Evolutionary conservation across 2,888 invertebrate genomes (phyloP), one percentile per base, ranked within the genome.

Genomic region (Troides aeacus): DNA sequence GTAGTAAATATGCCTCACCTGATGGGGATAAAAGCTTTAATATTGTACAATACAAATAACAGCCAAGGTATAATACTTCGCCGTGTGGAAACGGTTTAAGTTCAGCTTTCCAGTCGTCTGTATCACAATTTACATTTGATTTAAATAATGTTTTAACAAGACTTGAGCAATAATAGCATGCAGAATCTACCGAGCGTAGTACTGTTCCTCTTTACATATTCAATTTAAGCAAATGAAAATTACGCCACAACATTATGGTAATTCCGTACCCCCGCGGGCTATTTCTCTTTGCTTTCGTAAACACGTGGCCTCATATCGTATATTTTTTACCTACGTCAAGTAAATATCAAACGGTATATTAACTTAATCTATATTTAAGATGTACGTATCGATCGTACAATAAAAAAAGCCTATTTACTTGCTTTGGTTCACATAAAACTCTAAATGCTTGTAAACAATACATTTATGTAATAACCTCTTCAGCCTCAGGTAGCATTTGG

Each of bases 171-270:
- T 57, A 62, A 62, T 23, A 68, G 46, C 67, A 56, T 18, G 62
- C 61, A 58, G 53, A 64, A 62, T n/a, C 62, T 46, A 46, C 57
- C 58, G 62, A 62, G 67, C 61, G 67, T 62, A 46, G 23, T 56
- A 56, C 62, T 46, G 62, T 62, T 46, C 36, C 62, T 68, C 57
- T 62, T 62, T 68, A 68, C 67, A 68, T 68, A 68, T 68, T 68
- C 67, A 68, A 68, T 68, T 68, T 68, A 68, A 62, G 62, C 58
- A 58, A 68, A 68, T 68, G 67, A 68, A 68, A 68, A 68, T 68
- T 62, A 62, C 67, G 62, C 62, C 57, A 66, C 66, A 62, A 68
- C 58, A 68, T 68, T 68, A 68, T 68, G 67, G 42, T 68, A 68
- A 68, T 68, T 57, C 24, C 2, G 56, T 68, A 58, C 24, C 62